Evolutionary conservation across 2,113 vertebrate genomes (phyloP).

Genomic region (Nannospalax galili): DNA sequence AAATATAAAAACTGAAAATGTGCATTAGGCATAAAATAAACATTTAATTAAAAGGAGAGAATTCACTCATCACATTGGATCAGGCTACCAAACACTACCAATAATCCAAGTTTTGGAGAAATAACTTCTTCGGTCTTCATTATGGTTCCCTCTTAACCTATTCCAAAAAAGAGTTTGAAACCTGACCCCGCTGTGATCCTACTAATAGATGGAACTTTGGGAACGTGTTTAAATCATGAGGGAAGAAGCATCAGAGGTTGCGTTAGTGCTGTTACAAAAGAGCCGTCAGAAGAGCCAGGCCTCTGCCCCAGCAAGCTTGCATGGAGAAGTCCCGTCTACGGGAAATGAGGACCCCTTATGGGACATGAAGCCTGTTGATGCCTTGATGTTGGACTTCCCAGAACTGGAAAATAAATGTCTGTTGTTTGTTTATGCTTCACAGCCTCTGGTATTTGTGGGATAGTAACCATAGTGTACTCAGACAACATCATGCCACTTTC

Average conservation of each 20-base stretch:
- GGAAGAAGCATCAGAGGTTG: neutral
- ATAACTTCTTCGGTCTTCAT: neutral
- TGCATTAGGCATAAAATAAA: neutral
- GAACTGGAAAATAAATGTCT: neutral
- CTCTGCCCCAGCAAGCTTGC: neutral
- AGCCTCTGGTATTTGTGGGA: neutral
- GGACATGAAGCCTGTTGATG: neutral
- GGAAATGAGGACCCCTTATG: neutral
- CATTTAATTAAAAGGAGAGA: neutral
- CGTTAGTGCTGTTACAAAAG: neutral
- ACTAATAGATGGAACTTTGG: neutral
- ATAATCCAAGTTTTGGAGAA: neutral
- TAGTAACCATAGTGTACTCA: neutral
- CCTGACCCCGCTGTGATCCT: neutral
- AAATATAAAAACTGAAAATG: neutral
- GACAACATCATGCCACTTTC: neutral
- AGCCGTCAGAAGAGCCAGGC: neutral
- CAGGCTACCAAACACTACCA: neutral
- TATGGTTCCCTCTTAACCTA: neutral
- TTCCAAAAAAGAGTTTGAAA: neutral
- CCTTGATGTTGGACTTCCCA: neutral
- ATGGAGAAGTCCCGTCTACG: neutral
- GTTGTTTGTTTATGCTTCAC: neutral
- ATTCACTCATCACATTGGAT: neutral
- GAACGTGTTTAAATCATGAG: neutral